Evolutionary conservation across 2,888 invertebrate genomes (phyloP), one percentile per base, ranked within the genome.

Genomic region (Andricus curvator): DNA sequence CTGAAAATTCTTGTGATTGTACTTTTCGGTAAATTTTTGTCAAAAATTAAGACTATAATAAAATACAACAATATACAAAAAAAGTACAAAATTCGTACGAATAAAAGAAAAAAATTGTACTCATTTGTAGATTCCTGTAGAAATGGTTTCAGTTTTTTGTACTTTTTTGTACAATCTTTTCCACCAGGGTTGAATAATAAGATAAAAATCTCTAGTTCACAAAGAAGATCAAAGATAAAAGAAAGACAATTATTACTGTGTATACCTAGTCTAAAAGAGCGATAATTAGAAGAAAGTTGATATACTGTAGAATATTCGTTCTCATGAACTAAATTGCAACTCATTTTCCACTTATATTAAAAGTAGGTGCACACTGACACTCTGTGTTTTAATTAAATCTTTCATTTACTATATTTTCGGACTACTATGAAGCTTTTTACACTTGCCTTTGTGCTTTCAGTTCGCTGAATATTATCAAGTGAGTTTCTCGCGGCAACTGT

Each of bases 381-480:
- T 70, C 48, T 17, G 48, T 29, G 11, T 29, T 70, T 51, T 51
- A 70, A 70, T 70, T 70, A 51, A 70, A 70, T 51, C 29, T 29
- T 70, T 51, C 70, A 70, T 70, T 70, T 51, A 29, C 51, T 51
- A 51, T 29, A 51, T 4, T n/a, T 60, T 60, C 22, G 22, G 22
- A 22, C 22, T n/a, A 60, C 51, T 51, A n/a, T 25, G 20, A 51
- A 70, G 51, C 20, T 20, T 70, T 51, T 51, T 70, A 29, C 29
- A 29, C 25, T 70, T 70, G 25, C 25, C 51, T 70, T 70, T 70
- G 51, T 70, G 29, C 20, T 70, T 29, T 33, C 48, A 51, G 51
- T 51, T 51, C 4, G 9, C 11, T 29, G 48, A n/a, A 51, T 48
- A 70, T 70, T 51, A 29, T 48, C 51, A 33, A 51, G 51, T 1